phyloP scores from a whole-genome alignment of 2,888 invertebrate genomes.

The Lysandra coridon region DNA sequence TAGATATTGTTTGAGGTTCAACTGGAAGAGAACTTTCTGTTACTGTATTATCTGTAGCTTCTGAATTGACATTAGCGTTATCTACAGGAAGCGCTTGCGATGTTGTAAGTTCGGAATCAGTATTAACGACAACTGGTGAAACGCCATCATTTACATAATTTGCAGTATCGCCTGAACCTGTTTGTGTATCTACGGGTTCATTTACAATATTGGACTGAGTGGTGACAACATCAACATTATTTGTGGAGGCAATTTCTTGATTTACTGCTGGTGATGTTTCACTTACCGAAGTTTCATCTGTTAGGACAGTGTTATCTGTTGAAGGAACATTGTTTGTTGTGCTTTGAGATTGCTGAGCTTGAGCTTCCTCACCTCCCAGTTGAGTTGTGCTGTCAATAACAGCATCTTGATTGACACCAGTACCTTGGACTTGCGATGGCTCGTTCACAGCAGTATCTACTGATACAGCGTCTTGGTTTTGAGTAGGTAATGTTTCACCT shows the following conservation, averaged over 20 bases:
- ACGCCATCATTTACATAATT: not conserved
- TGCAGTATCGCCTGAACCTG: conserved; percentile 18
- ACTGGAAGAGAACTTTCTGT: conserved; percentile 31
- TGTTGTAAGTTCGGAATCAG: not conserved
- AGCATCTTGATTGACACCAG: not conserved
- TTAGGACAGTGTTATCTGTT: not conserved
- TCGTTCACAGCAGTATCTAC: not conserved
- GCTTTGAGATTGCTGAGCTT: not conserved
- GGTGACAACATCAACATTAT: not conserved
- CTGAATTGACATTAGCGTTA: conserved; percentile 25
- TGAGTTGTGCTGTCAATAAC: not conserved
- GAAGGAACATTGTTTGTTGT: not conserved
- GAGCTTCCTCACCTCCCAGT: not conserved
- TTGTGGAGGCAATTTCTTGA: not conserved
- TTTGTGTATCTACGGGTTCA: conserved; percentile 9
- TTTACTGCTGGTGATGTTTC: not conserved
- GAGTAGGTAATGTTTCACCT: not conserved
- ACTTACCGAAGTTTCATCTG: not conserved
- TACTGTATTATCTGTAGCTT: conserved; percentile 27
- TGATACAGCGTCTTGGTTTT: not conserved
- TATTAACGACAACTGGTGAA: not conserved
- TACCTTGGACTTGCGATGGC: not conserved
- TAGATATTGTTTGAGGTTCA: not conserved
- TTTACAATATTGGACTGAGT: not conserved
- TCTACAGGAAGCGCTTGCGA: conserved; percentile 20